A percentile compares a stretch with the other conserved stretches of the same genome.
These are phyloP conservation scores for Rhabdophis nuchalis DNA, from an alignment of 2,797 vertebrate species.

Conservation along the genomic window DNA sequence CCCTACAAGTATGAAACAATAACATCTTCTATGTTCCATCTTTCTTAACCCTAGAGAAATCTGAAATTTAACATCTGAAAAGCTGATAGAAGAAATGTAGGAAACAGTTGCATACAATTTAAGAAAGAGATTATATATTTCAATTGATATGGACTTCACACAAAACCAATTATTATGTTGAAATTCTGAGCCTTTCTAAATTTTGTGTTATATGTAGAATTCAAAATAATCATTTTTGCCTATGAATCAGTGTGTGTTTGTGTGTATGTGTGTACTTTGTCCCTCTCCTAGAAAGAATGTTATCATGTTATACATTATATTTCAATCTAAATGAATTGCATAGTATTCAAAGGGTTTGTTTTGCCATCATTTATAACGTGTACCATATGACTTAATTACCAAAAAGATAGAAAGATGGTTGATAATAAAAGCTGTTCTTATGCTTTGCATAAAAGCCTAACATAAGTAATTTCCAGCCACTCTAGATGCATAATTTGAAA, in stretches of 20 bases:
- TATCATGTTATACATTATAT: background rate
- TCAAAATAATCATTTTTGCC: background rate
- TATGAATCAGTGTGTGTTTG: background rate
- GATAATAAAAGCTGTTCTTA: background rate
- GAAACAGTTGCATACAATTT: too few relatives aligned
- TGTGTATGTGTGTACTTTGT: background rate
- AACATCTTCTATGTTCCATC: background rate
- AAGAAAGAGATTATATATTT: background rate
- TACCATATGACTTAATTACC: background rate
- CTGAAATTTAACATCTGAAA: background rate
- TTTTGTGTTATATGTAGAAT: background rate
- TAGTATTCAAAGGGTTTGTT: background rate
- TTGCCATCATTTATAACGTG: background rate
- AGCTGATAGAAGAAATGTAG: background rate
- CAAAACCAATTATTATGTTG: background rate
- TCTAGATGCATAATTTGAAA: background rate
- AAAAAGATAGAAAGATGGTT: background rate
- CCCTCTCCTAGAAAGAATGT: background rate
- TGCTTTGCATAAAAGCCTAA: background rate
- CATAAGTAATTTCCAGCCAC: background rate
- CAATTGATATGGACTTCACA: background rate
- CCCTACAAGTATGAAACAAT: background rate
- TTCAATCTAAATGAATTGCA: background rate
- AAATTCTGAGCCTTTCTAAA: too few relatives aligned
- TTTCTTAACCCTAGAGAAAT: background rate